Evolutionary conservation across 2,888 invertebrate species (phyloP).

Genomic region (Ophion slaviceki): DNA sequence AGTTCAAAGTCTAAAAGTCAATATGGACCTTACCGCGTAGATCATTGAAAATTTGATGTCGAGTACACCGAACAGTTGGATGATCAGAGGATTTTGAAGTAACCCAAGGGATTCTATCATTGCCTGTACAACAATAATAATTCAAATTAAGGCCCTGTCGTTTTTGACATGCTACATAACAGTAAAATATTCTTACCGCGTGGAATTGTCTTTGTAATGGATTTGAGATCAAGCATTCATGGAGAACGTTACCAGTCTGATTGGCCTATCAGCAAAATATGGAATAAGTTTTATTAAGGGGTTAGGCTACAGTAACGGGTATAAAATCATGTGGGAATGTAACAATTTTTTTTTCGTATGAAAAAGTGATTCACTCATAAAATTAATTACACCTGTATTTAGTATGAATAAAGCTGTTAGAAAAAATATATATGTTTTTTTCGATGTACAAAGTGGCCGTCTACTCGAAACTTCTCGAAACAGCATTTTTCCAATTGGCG

Average conservation of each 20-base stretch:
- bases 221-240: conserved; percentile 14
- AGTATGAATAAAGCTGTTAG: too few species aligned
- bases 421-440: too few species aligned
- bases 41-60: conserved; percentile 36
- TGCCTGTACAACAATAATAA: conserved; percentile 28
- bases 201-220: conserved; percentile 4
- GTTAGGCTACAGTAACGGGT: background rate
- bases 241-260: conserved; percentile 31
- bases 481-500: too few species aligned
- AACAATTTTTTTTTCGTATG: too few species aligned
- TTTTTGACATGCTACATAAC: too few species aligned
- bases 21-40: conserved; percentile 13
- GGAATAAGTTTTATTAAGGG: background rate
- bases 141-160: background rate
- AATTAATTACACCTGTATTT: too few species aligned
- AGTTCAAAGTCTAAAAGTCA: background rate
- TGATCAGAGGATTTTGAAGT: conserved; percentile 39
- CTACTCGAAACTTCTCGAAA: too few species aligned
- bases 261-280: conserved; percentile 42
- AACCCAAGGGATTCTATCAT: conserved; percentile 44
- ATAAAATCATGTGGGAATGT: too few species aligned
- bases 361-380: too few species aligned
- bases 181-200: background rate
- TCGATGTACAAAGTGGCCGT: too few species aligned
- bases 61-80: conserved; percentile 50